phyloP scores from a whole-genome alignment of 2,113 vertebrate species.

The Dolichotis patagonum region DNA sequence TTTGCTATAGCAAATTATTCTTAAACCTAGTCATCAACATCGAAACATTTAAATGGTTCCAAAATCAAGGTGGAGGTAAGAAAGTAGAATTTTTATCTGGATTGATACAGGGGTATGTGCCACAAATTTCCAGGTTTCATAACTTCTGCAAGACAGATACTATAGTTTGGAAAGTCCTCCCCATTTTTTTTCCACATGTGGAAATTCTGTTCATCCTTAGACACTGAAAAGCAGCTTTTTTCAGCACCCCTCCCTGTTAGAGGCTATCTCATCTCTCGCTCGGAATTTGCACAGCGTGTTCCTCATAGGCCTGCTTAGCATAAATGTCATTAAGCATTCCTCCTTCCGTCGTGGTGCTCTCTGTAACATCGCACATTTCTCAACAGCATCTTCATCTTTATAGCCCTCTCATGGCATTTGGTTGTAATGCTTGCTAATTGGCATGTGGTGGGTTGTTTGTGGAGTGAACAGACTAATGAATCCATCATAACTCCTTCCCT shows the following conservation, averaged over 20 bases:
- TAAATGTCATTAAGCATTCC: background rate
- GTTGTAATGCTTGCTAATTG: background rate
- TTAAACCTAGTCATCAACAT: background rate
- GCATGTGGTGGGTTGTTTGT: background rate
- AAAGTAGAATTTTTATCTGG: background rate
- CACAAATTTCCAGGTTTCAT: background rate
- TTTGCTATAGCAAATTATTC: slow-evolving; percentile 52
- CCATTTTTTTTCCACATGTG: background rate
- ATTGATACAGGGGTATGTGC: background rate
- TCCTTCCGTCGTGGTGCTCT: background rate
- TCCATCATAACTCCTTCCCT: background rate
- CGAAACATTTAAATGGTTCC: background rate
- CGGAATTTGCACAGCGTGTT: background rate
- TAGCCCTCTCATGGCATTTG: background rate
- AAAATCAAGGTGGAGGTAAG: background rate
- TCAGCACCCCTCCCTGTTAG: fast-evolving
- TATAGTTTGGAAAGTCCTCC: background rate
- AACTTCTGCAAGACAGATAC: slow-evolving; percentile 4
- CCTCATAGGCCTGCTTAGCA: background rate
- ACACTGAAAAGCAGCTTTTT: background rate
- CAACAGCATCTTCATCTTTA: background rate
- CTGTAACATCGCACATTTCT: background rate
- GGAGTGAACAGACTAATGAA: background rate
- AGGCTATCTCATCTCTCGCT: background rate
- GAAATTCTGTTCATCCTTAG: background rate